Base-by-base conservation (phyloP, 2,888 invertebrate species). In the Clistopyga incitator region DNA sequence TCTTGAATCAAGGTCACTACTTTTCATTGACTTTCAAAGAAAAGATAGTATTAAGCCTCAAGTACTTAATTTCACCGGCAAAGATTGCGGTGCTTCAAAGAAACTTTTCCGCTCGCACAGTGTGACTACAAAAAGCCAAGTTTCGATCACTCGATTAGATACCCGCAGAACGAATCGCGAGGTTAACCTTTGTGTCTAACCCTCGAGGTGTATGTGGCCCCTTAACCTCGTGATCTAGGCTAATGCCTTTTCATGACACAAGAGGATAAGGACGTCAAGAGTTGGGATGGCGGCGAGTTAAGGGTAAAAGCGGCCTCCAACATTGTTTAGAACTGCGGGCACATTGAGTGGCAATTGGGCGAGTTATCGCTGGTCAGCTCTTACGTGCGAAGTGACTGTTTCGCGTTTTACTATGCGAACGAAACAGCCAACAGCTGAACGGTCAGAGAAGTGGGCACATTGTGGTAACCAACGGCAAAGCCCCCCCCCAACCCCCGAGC, bases 301-400 rank as follows among this genome's bases (percentile, higher is more conserved):
- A 42, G 42, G 11, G 1, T 65, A 42, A 65, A 59, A 59, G 20
- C 23, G 45, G 45, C 25, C 42, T 42, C 56, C 47, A 15, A 72
- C 72, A 59, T 25, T 47, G 59, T 72, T 72, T 18, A 47, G 45
- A 18, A 47, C 25, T 59, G 29, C 47, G 47, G 47, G 11, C 13
- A 61, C 74, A 61, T 45, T 18, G 13, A 38, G 34, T 59, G 74
- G 47, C 74, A 74, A 74, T 74, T 61, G 61, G 61, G 61, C 74
- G 47, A 74, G 74, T 74, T 74, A 61, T 75, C 64, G 74, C 23
- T 8, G 34, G 23, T 6, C 23, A 29, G 47, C 59, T 72, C 47
- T 74, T 61, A 74, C 61, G 61, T 61, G 64, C 61, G 38, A 52
- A 75, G 74, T 64, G 64, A 75, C 74, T 75, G 64, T 75, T 75